Evolutionary conservation across 2,797 vertebrate genomes (phyloP).

Genomic region (Dallia pectoralis): DNA sequence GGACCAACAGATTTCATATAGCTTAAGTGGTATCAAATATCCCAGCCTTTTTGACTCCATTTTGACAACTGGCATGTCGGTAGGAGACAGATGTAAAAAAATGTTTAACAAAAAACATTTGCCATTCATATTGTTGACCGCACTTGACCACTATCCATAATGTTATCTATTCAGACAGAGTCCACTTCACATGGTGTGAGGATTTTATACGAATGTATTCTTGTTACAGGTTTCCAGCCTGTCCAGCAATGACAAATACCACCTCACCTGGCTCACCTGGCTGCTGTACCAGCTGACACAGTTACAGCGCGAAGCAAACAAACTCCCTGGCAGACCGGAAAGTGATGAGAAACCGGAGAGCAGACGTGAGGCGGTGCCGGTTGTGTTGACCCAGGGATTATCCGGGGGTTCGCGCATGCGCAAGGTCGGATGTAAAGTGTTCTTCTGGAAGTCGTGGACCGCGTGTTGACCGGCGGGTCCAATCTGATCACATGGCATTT

Average conservation of each 20-base stretch:
- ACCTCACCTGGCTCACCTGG: slow-evolving; percentile 2
- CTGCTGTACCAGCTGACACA: slow-evolving; percentile 40
- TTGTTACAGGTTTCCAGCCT: slow-evolving; percentile 33
- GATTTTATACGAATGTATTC: background rate
- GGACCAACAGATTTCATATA: too few relatives aligned
- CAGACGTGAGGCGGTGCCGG: slow-evolving; percentile 8
- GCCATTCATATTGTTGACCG: too few relatives aligned
- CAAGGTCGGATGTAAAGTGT: slow-evolving; percentile 39
- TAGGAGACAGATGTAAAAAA: too few relatives aligned
- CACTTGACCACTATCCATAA: background rate
- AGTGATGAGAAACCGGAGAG: slow-evolving; percentile 4
- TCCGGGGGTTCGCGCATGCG: slow-evolving; percentile 4
- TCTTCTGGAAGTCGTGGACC: slow-evolving; percentile 65
- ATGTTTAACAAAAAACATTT: too few relatives aligned
- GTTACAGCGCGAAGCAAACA: slow-evolving; percentile 9
- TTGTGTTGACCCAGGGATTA: background rate
- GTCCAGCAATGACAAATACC: slow-evolving; percentile 11
- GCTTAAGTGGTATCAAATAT: too few relatives aligned
- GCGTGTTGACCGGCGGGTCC: slow-evolving; percentile 41
- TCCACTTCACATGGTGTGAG: background rate
- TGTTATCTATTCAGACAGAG: background rate
- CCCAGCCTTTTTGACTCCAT: too few relatives aligned
- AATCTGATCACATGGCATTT: too few relatives aligned
- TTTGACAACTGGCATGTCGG: too few relatives aligned
- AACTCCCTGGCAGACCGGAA: background rate